These are phyloP conservation scores for Drosophila maculinotata DNA, from an alignment of 2,888 invertebrate species.

Conservation along the genomic window DNA sequence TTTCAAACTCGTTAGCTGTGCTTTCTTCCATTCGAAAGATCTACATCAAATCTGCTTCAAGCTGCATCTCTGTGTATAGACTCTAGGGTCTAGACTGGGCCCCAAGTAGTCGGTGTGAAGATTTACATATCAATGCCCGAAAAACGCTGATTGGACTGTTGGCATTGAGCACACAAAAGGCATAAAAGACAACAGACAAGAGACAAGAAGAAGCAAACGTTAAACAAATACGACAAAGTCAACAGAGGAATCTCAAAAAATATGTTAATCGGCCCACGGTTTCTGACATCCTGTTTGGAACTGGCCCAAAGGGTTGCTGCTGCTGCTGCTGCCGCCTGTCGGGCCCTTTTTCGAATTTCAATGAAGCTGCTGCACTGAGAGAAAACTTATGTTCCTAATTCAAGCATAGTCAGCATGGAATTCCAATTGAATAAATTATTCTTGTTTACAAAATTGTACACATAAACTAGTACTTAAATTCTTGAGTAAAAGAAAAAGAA, in stretches of 20 bases:
- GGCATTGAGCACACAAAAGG: slow-evolving; percentile 51
- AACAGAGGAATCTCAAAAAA: slow-evolving; percentile 37
- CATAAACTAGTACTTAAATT: too few species aligned
- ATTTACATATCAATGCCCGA: slow-evolving; percentile 65
- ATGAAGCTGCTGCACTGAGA: slow-evolving; percentile 17
- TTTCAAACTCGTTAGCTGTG: slow-evolving; percentile 35
- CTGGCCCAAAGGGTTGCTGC: slow-evolving; percentile 46
- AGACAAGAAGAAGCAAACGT: slow-evolving; percentile 25
- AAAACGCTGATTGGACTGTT: slow-evolving; percentile 61
- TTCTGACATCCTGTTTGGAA: slow-evolving; percentile 49
- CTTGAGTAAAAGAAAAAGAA: too few species aligned
- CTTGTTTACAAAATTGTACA: too few species aligned
- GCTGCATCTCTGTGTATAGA: slow-evolving; percentile 11
- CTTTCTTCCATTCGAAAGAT: slow-evolving; percentile 33
- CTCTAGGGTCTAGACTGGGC: slow-evolving; percentile 12
- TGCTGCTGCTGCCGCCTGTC: neutral
- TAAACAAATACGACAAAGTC: slow-evolving; percentile 39
- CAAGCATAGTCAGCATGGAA: neutral
- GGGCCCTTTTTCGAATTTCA: slow-evolving; percentile 26
- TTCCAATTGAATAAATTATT: too few species aligned
- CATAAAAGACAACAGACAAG: slow-evolving; percentile 28
- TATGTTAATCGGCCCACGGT: slow-evolving; percentile 59
- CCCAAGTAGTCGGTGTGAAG: slow-evolving; percentile 10
- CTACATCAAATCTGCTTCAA: slow-evolving; percentile 23
- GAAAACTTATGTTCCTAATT: neutral